These are phyloP conservation scores for Centropristis striata DNA, from an alignment of 2,113 vertebrate genomes.

Conservation along the genomic window DNA sequence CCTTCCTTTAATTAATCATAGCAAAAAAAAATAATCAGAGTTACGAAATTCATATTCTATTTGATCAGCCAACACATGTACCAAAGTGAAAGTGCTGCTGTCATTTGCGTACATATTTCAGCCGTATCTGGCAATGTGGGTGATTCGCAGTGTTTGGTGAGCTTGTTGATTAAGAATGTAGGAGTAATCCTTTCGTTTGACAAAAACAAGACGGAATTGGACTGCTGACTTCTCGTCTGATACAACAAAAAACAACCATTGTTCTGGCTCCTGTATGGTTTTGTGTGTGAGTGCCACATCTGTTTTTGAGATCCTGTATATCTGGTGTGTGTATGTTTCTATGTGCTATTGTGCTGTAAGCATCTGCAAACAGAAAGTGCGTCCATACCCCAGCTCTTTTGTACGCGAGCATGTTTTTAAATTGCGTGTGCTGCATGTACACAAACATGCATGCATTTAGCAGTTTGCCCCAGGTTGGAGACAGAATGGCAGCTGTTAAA, in stretches of 20 bases:
- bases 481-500: constrained; percentile 67
- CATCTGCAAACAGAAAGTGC: constrained; percentile 28
- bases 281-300: constrained; percentile 5
- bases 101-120: constrained; percentile 50
- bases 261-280: constrained; percentile 54
- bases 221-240: constrained; percentile 61
- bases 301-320: constrained; percentile 24
- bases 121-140: constrained; percentile 54
- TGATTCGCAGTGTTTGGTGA: constrained; percentile 71
- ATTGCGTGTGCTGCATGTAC: constrained; percentile 12
- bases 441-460: constrained; percentile 50
- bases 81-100: constrained; percentile 54
- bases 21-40: constrained; percentile 64
- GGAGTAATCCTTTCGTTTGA: constrained; percentile 73
- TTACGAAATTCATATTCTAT: constrained; percentile 63
- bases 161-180: constrained; percentile 74
- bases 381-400: constrained; percentile 33
- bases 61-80: constrained; percentile 68
- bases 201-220: constrained; percentile 61
- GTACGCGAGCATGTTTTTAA: constrained; percentile 29
- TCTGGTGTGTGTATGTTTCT: constrained; percentile 25
- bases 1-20: constrained; percentile 71
- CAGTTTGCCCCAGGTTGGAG: constrained; percentile 63
- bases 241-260: constrained; percentile 59
- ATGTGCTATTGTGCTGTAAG: constrained; percentile 42